Base-by-base conservation (phyloP, 2,888 invertebrate species). In the Ptychoptera albimana region DNA sequence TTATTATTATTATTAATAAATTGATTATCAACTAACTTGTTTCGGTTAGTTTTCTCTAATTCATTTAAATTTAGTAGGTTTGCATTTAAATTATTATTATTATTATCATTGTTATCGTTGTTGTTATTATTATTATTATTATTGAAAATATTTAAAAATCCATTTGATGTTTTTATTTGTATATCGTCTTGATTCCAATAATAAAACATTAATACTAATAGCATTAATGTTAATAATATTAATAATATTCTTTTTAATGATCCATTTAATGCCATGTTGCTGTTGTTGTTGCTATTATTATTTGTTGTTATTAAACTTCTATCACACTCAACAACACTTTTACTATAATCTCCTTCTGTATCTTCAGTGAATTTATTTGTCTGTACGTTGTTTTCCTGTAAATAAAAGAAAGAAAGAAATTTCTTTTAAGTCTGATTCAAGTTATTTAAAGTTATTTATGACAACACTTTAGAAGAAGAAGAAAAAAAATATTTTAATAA, bases 191-290 rank as follows among this genome's bases (percentile, higher is more conserved):
- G 42, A 46, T 74, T 70, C 74, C 75, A 75, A 62, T 76, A 75
- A 32, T 75, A 65, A 50, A 75, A 64, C 51, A 71, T 71, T 16
- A 73, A 67, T 46, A 70, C 71, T 38, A 72, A 67, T 54, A 74
- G 69, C 32, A 73, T 73, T 42, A 66, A 69, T 14, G 69, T 67
- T 7, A 75, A 71, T 16, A 75, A 67, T 54, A 70, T 60, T 51
- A 74, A 56, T 53, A 76, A 57, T 41, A 72, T 72, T 42, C 74
- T 70, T 43, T 74, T 70, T 58, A 75, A 66, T 32, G 65, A 64
- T 45, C 64, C 61, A 50, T 64, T 63, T 52, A 66, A 55, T 49
- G 63, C 61, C 63, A 64, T 64, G 57, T 63, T 65, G 48, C 13
- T 30, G 15, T 39, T 32, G 9, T 32, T 32, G 9, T 32, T 32